Base-by-base conservation (phyloP, 1,140 invertebrate genomes). In the Episyrphus balteatus region DNA sequence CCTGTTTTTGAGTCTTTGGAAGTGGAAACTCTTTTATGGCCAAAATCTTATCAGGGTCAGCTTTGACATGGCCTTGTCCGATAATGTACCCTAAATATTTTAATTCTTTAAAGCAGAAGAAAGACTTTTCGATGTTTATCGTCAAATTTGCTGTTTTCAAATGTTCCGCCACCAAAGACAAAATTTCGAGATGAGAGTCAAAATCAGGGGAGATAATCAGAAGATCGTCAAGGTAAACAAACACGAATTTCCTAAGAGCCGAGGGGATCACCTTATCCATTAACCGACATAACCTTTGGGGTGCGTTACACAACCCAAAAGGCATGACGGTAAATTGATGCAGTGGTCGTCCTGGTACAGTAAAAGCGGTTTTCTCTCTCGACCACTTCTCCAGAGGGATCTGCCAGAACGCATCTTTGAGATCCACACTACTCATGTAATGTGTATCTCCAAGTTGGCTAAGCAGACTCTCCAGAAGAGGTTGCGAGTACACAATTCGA, bases 361-460 rank as follows among this genome's bases (percentile, higher is more conserved):
- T 59, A 50, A 72, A 73, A 3, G 66, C 70, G 0, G 71, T 74
- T 40, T 70, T 71, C 32, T 60, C 48, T 40, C 49, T 50, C 17
- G 48, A 55, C 12, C 44, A 42, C 6, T 49, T 18, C 1, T 47
- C 52, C 2, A 70, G n/a, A 0, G 55, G 56, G 3, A 70, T 53
- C 44, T 70, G 60, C 52, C 54, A 60, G 42, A 54, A 67, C 0
- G 57, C 62, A 17, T 55, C 48, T 47, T 58, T 60, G 12, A 64
- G 48, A 44, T 61, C 55, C 5, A 64, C 15, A 5, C 57, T 55
- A 44, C 55, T 10, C 6, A 40, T 40, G 17, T 15, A 40, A 11
- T 40, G 5, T 5, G 39, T 15, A 6, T 15, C 12, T 5, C 12
- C 12, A 5, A 36, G 14, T 5, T 10, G 34, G 10, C 14, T 36